Conservation (phyloP, 2,797 vertebrate genomes). For the Leuciscus waleckii region DNA sequence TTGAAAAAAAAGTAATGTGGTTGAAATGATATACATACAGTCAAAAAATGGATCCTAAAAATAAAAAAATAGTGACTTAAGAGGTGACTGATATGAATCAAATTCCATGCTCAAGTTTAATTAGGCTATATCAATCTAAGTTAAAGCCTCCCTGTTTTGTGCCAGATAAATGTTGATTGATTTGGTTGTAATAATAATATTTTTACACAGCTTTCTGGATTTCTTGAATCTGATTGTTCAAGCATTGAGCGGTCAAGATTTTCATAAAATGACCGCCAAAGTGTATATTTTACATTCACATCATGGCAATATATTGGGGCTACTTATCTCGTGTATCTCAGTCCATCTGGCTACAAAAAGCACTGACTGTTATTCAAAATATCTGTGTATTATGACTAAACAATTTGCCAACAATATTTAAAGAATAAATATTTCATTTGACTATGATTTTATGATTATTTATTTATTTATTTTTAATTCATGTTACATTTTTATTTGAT, state of each 20-base stretch:
- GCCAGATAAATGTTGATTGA: neutral
- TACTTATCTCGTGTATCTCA: neutral
- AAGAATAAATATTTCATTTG: neutral
- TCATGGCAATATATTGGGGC: neutral
- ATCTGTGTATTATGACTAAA: neutral
- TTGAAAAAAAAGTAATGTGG: neutral
- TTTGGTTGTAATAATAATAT: neutral
- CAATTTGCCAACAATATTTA: neutral
- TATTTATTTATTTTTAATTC: too few relatives aligned
- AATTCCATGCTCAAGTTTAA: neutral
- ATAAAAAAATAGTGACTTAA: neutral
- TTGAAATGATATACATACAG: neutral
- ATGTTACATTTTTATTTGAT: too few relatives aligned
- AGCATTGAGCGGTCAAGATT: neutral
- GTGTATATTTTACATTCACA: neutral
- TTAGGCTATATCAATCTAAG: neutral
- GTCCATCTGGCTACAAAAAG: neutral
- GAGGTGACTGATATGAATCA: neutral
- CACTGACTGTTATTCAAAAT: neutral
- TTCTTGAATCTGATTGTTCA: neutral
- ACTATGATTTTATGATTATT: too few relatives aligned
- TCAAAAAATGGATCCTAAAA: neutral
- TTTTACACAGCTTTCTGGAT: neutral
- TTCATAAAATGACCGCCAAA: neutral
- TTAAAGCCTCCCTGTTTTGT: neutral